These are phyloP conservation scores for Erinaceus europaeus DNA, from an alignment of 2,113 vertebrate species.

Conservation along the genomic window DNA sequence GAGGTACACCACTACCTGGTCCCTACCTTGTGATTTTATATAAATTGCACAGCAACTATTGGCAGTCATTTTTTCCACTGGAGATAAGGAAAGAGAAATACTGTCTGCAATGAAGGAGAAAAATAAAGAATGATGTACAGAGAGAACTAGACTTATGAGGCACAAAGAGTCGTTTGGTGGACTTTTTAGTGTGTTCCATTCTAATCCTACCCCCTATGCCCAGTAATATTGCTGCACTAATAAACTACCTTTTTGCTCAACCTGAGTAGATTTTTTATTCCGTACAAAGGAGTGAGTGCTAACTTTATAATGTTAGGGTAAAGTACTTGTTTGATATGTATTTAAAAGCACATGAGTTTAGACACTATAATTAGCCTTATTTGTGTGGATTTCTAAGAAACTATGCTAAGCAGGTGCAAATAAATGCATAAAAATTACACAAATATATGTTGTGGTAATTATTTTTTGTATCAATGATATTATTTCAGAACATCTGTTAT, in stretches of 20 bases:
- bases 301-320: conserved; percentile 36
- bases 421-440: not conserved
- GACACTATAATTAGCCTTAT: conserved; percentile 7
- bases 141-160: not conserved
- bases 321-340: conserved; percentile 15
- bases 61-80: not conserved
- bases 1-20: too few relatives aligned
- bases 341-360: conserved; percentile 19
- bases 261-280: conserved; percentile 9
- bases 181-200: not conserved
- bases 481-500: conserved; percentile 39
- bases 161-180: not conserved
- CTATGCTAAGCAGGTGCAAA: not conserved
- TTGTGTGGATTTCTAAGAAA: conserved; percentile 2
- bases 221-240: conserved; percentile 13
- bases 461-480: not conserved
- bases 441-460: not conserved
- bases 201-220: not conserved
- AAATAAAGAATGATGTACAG: not conserved
- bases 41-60: not conserved
- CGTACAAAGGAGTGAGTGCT: not conserved
- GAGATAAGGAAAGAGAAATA: not conserved
- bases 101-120: not conserved
- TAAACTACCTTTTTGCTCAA: conserved; percentile 37
- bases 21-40: too few relatives aligned